phyloP scores from a whole-genome alignment of 2,113 vertebrate species.

The Sebastes fasciatus region DNA sequence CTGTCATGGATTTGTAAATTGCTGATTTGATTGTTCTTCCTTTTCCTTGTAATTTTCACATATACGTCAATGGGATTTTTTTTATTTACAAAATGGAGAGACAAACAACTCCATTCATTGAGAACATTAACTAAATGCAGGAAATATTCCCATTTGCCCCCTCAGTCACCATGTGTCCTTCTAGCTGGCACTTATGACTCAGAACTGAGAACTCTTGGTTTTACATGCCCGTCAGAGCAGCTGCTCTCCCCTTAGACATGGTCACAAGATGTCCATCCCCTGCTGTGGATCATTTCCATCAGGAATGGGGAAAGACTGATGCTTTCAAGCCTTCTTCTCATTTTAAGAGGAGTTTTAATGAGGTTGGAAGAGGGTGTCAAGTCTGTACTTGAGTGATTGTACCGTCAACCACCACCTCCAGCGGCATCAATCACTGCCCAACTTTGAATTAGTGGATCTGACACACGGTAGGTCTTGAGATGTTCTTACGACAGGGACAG shows the following conservation, averaged over 20 bases:
- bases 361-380: conserved; percentile 64
- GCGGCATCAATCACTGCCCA: conserved; percentile 78
- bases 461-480: conserved; percentile 65
- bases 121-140: conserved; percentile 10
- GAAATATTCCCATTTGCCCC: conserved; percentile 11
- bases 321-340: conserved; percentile 45
- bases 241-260: conserved; percentile 13
- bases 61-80: background rate
- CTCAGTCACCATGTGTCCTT: conserved; percentile 18
- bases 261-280: conserved; percentile 27
- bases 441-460: conserved; percentile 76
- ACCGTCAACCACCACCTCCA: conserved; percentile 65
- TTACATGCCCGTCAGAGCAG: conserved; percentile 28
- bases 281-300: conserved; percentile 55
- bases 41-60: background rate
- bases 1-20: conserved; percentile 4
- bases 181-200: conserved; percentile 27
- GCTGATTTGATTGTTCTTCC: conserved; percentile 1
- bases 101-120: background rate
- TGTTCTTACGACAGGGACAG: conserved; percentile 65
- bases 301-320: conserved; percentile 28
- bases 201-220: conserved; percentile 24
- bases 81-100: background rate
- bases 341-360: conserved; percentile 74
- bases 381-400: conserved; percentile 76